Conservation (phyloP, 2,888 invertebrate genomes). For the Xylota sylvarum region DNA sequence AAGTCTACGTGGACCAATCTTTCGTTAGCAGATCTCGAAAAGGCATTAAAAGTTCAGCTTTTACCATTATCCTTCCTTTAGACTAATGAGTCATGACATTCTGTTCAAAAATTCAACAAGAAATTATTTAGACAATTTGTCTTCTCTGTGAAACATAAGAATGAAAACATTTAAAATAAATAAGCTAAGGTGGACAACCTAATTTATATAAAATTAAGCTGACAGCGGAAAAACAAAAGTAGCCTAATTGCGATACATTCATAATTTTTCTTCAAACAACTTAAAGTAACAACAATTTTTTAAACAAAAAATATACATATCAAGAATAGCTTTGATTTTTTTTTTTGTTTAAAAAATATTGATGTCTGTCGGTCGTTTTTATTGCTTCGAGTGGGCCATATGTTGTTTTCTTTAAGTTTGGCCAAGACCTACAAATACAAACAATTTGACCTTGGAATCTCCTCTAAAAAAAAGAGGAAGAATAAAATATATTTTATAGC, state of each 20-base stretch:
- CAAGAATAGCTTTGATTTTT: not conserved
- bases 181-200: conserved; percentile 8
- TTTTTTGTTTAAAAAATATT: not conserved
- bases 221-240: not conserved
- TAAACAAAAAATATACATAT: not conserved
- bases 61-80: too few relatives aligned
- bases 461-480: conserved; percentile 3
- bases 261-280: not conserved
- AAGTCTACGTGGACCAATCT: too few relatives aligned
- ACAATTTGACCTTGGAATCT: conserved; percentile 39
- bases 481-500: not conserved
- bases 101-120: too few relatives aligned
- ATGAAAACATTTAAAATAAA: conserved; percentile 13
- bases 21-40: too few relatives aligned
- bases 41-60: too few relatives aligned
- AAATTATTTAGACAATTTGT: not conserved
- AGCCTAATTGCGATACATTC: not conserved
- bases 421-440: conserved; percentile 5
- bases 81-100: too few relatives aligned
- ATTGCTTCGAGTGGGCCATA: not conserved
- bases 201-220: conserved; percentile 4
- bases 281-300: not conserved
- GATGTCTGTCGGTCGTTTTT: not conserved
- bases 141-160: conserved; percentile 6
- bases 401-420: not conserved